Base-by-base conservation (phyloP, 2,888 invertebrate genomes). In the Dryadula phaetusa region DNA sequence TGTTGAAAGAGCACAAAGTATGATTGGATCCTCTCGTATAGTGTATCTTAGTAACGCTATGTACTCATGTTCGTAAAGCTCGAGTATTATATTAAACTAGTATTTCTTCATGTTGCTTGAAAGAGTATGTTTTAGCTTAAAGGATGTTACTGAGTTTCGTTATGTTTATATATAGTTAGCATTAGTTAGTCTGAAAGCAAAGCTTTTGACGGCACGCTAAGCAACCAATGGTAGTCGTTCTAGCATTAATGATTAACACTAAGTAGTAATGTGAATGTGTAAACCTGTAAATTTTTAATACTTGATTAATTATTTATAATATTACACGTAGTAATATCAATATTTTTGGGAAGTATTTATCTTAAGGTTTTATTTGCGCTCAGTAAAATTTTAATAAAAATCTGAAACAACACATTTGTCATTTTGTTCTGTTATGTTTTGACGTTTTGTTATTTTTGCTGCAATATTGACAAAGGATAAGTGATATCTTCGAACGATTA, bases 1-100 rank as follows among this genome's bases (percentile, higher is more conserved):
- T 70, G 69, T 66, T 61, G 54, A 66, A 67, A 69, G 32, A 64
- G 63, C 61, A 52, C 64, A 62, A 71, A 69, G 64, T 69, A 66
- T 71, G 70, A 71, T 71, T 71, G 70, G 70, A 69, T 71, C 64
- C 64, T 46, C 66, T 64, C 44, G 42, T 62, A 37, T 42, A 49
- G 32, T 34, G 64, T 64, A 54, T 20, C 44, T 12, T 44, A 60
- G 16, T 58, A 58, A 40, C 40, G 42, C 25, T 44, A 28, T 56
- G 22, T 37, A 22, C 54, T 34, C 37, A 56, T 7, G 37, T 5
- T 56, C 54, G 37, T 56, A 56, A 37, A 37, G 37, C 18, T 18
- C 12, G 22, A 52, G 28, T 52, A 52, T 28, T 28, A 32, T 32
- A 52, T 28, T 52, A 32, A 3, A 28, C 16, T 16, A 52, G 49